These are phyloP conservation scores for Lophotis ruficrista DNA, from an alignment of 2,113 vertebrate genomes.

Conservation along the genomic window DNA sequence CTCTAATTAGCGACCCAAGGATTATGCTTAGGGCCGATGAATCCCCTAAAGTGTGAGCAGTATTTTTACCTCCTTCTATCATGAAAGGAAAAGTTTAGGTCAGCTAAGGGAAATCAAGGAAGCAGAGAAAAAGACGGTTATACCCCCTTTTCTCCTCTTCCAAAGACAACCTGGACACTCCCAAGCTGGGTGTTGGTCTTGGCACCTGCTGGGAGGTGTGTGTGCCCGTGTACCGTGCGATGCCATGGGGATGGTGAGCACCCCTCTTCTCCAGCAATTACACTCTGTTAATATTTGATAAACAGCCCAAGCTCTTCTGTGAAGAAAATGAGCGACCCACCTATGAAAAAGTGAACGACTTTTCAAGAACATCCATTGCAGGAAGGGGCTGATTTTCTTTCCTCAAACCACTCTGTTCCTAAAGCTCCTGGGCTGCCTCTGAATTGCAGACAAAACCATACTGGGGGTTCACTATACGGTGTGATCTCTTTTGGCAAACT, in stretches of 20 bases:
- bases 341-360: conserved; percentile 73
- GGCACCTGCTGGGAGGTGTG: background rate
- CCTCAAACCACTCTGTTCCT: conserved; percentile 73
- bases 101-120: conserved; percentile 22
- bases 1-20: conserved; percentile 20
- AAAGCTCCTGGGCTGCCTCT: conserved; percentile 32
- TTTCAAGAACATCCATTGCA: conserved; percentile 76
- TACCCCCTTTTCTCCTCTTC: conserved; percentile 7
- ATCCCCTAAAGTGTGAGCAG: background rate
- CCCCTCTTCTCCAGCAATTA: conserved; percentile 32
- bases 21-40: conserved; percentile 39
- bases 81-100: conserved; percentile 43
- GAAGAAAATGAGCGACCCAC: conserved; percentile 41
- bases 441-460: conserved; percentile 8
- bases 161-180: background rate
- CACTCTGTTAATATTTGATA: conserved; percentile 74
- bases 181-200: conserved; percentile 40
- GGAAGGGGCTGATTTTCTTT: conserved; percentile 64
- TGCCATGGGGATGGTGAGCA: rapidly evolving
- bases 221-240: background rate
- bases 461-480: background rate
- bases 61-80: background rate
- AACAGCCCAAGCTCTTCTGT: conserved; percentile 65
- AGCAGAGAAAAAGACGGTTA: background rate
- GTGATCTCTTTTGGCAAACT: background rate